Percentiles rank a stretch among this genome's conserved stretches.
phyloP scores from a whole-genome alignment of 2,888 invertebrate genomes.

The Rhyacophila evoluta region DNA sequence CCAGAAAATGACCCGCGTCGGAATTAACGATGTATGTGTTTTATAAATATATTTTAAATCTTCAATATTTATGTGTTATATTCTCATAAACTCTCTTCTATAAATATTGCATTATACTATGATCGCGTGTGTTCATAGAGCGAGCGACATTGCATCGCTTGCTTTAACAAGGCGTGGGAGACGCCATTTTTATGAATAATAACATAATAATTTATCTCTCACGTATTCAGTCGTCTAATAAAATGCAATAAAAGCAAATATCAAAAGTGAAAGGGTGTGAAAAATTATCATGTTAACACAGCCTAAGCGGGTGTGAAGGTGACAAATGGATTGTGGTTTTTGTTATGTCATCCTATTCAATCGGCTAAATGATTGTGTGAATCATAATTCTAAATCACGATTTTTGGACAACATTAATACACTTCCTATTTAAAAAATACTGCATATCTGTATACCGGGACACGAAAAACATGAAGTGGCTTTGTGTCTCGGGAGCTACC shows the following conservation, averaged over 20 bases:
- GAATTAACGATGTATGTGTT: too few relatives aligned
- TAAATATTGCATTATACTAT: too few relatives aligned
- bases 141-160: constrained; percentile 6
- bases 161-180: constrained; percentile 7
- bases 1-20: too few relatives aligned
- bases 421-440: too few relatives aligned
- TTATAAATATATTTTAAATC: too few relatives aligned
- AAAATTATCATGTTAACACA: not conserved
- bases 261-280: constrained; percentile 29
- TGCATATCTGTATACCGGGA: too few relatives aligned
- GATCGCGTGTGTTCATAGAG: constrained; percentile 1
- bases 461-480: too few relatives aligned
- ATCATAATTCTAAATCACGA: too few relatives aligned
- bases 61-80: not conserved
- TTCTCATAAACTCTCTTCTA: not conserved
- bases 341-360: not conserved
- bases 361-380: not conserved
- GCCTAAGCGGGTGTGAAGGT: not conserved
- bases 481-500: too few relatives aligned
- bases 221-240: constrained; percentile 28
- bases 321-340: not conserved
- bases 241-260: constrained; percentile 29
- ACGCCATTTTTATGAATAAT: constrained; percentile 23
- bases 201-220: constrained; percentile 21
- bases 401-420: too few relatives aligned